These are phyloP conservation scores for Drosophila repleta DNA, from an alignment of 1,140 invertebrate species.

Conservation along the genomic window DNA sequence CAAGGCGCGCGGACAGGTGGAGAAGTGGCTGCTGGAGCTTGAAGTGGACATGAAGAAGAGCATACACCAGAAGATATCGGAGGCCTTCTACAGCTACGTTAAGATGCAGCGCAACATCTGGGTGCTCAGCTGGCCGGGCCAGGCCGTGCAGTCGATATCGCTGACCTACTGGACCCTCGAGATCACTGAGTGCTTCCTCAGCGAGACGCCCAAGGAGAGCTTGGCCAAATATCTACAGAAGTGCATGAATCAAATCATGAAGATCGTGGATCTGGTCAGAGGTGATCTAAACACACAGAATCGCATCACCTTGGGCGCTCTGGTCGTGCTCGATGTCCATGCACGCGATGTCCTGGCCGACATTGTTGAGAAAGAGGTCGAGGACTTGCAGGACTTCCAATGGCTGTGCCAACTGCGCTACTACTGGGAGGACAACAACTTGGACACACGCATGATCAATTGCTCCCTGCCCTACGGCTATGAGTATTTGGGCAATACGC, in stretches of 20 bases:
- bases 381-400: conserved; percentile 91
- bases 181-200: conserved; percentile 89
- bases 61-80: conserved; percentile 88
- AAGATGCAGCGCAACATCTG: conserved; percentile 89
- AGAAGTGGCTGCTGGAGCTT: conserved; percentile 97
- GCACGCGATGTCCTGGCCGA: conserved; percentile 92
- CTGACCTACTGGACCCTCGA: conserved; percentile 95
- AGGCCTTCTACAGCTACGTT: conserved; percentile 88
- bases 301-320: conserved; percentile 93
- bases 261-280: conserved; percentile 94
- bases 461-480: conserved; percentile 95
- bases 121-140: conserved; percentile 95
- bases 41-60: conserved; percentile 96
- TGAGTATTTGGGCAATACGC: conserved; percentile 96
- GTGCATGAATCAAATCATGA: conserved; percentile 88
- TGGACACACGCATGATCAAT: conserved; percentile 96
- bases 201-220: conserved; percentile 83
- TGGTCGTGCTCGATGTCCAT: conserved; percentile 97
- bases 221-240: conserved; percentile 86
- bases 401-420: conserved; percentile 97
- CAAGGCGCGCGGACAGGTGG: conserved; percentile 96
- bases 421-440: conserved; percentile 93
- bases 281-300: conserved; percentile 94
- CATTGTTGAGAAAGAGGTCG: conserved; percentile 89
- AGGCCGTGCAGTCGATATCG: conserved; percentile 93